Evolutionary conservation across 1,140 invertebrate species (phyloP).

Genomic region (Limonius californicus): DNA sequence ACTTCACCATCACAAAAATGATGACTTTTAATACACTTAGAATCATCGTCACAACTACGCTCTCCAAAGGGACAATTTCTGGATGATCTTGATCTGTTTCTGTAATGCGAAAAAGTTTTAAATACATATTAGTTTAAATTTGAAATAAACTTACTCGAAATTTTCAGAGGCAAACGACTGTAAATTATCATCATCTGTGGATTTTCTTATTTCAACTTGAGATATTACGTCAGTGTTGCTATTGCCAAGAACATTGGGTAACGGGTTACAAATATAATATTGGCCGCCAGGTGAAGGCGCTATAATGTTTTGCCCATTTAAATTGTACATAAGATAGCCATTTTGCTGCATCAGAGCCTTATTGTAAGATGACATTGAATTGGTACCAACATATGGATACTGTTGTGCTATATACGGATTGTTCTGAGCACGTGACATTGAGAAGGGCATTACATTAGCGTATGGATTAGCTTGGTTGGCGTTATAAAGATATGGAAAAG

Average conservation of each 20-base stretch:
- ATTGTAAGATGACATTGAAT: neutral
- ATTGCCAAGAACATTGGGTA: conserved; percentile 17
- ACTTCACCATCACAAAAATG: conserved; percentile 71
- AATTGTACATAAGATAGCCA: neutral
- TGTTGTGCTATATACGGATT: neutral
- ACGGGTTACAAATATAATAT: conserved; percentile 42
- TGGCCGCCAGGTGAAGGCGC: conserved; percentile 31
- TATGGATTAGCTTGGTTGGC: neutral
- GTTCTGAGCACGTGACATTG: neutral
- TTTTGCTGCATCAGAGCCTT: neutral
- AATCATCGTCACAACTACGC: conserved; percentile 49
- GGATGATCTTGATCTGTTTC: conserved; percentile 31
- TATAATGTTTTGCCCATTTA: neutral
- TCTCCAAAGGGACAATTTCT: conserved; percentile 39
- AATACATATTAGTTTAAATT: neutral
- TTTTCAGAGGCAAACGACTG: neutral
- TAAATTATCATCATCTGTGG: neutral
- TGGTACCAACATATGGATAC: neutral
- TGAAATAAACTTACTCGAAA: neutral
- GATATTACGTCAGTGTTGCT: neutral
- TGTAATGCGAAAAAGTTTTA: conserved; percentile 23
- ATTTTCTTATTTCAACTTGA: neutral
- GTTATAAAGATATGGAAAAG: neutral
- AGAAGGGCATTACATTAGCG: neutral
- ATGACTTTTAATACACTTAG: conserved; percentile 56